Evolutionary conservation across 2,888 invertebrate genomes (phyloP).

Genomic region (Metacarcinus magister): DNA sequence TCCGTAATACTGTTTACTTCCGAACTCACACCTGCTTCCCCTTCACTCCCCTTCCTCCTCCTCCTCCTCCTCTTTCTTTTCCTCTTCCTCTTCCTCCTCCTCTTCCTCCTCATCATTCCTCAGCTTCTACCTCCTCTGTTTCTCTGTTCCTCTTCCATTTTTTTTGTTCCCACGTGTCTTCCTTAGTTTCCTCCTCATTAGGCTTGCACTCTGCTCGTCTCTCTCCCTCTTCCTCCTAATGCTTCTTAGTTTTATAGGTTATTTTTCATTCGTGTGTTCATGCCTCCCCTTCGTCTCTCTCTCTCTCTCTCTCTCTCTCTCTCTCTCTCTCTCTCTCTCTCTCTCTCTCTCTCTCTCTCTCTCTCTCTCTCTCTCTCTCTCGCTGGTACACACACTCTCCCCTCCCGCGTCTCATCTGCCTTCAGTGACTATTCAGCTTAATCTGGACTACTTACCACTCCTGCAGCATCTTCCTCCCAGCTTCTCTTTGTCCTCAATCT

Average conservation of each 20-base stretch:
- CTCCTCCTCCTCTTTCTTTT: not conserved
- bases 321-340: not conserved
- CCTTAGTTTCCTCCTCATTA: not conserved
- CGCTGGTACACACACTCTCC: not conserved
- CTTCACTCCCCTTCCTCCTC: not conserved
- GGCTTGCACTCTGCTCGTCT: not conserved
- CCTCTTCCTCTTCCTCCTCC: not conserved
- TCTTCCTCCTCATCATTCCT: not conserved
- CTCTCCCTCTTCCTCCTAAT: not conserved
- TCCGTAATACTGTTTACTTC: constrained; percentile 29
- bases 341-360: constrained; percentile 49
- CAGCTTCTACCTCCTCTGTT: not conserved
- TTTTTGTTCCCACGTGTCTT: not conserved
- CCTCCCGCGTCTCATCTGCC: not conserved
- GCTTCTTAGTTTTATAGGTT: too few species aligned
- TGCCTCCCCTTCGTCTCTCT: not conserved
- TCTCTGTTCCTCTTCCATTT: not conserved
- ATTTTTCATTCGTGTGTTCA: too few species aligned
- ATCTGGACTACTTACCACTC: too few species aligned
- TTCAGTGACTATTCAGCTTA: not conserved
- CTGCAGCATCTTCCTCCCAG: too few species aligned
- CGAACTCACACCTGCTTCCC: constrained; percentile 43
- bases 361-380: constrained; percentile 39
- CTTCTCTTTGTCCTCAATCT: not conserved
- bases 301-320: constrained; percentile 39